A percentile compares a stretch with the other conserved stretches of the same genome.
These are phyloP conservation scores for Prolemur simus DNA, from an alignment of 2,113 vertebrate genomes.

Conservation along the genomic window DNA sequence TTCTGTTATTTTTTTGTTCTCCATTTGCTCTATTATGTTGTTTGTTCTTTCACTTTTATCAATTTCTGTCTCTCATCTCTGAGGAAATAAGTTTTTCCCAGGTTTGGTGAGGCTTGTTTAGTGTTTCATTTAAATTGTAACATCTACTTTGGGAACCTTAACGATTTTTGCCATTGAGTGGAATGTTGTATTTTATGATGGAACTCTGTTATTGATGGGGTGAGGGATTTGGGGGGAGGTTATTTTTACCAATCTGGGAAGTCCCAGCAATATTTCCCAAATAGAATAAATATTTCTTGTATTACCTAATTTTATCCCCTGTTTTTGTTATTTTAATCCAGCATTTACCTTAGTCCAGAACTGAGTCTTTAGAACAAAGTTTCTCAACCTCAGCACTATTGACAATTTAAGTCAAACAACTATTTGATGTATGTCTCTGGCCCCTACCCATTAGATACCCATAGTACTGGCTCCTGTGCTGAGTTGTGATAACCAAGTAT, in stretches of 20 bases:
- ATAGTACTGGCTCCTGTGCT: accelerated
- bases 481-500: background rate
- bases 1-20: background rate
- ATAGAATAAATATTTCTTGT: background rate
- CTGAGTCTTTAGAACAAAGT: background rate
- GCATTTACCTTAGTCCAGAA: background rate
- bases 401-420: background rate
- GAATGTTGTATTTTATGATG: background rate
- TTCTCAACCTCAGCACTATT: background rate
- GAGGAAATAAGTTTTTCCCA: background rate
- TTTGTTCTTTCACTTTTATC: background rate
- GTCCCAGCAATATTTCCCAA: background rate
- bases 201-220: background rate
- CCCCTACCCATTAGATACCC: background rate
- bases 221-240: background rate
- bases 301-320: background rate
- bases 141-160: background rate
- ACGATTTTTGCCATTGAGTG: background rate
- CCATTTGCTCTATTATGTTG: background rate
- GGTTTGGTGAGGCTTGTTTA: background rate
- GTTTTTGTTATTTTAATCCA: background rate
- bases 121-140: background rate
- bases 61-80: background rate
- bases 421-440: background rate
- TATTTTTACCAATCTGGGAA: background rate